Conservation (phyloP, 2,797 vertebrate species). For the Mus caroli region DNA sequence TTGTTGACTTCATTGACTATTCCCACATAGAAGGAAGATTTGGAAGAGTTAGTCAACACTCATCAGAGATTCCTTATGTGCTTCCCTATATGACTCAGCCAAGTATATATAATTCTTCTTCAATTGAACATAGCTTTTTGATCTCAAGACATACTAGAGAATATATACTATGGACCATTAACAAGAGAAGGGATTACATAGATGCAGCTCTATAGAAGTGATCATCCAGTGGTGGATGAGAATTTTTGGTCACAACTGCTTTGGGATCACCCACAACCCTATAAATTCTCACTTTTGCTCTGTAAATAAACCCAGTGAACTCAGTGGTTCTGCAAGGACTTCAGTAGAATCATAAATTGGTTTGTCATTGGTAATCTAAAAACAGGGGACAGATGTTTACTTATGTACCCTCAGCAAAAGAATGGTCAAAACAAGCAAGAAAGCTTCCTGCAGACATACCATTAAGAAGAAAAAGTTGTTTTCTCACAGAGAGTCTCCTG, state of each 20-base stretch:
- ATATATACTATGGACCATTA: not conserved
- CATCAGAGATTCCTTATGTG: not conserved
- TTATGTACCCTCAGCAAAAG: not conserved
- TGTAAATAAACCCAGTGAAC: not conserved
- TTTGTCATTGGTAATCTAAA: not conserved
- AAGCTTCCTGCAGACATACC: slow-evolving; percentile 18
- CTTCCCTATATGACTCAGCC: not conserved
- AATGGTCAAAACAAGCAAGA: not conserved
- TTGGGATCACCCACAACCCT: not conserved
- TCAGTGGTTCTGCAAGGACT: not conserved
- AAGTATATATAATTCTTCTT: not conserved
- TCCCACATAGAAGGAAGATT: not conserved
- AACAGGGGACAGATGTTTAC: not conserved
- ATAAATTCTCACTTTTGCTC: not conserved
- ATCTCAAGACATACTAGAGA: not conserved
- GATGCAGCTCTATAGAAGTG: not conserved
- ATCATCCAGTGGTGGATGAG: not conserved
- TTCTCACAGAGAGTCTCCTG: not conserved
- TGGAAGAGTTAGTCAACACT: not conserved
- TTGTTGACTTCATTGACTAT: not conserved
- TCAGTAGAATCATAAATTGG: not conserved
- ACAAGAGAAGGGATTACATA: not conserved
- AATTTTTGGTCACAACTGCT: not conserved
- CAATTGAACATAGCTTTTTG: not conserved
- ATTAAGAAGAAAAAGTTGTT: slow-evolving; percentile 18